Evolutionary conservation across 2,888 invertebrate species (phyloP), one percentile per base, ranked within the genome.

Genomic region (Tenthredo amoena): DNA sequence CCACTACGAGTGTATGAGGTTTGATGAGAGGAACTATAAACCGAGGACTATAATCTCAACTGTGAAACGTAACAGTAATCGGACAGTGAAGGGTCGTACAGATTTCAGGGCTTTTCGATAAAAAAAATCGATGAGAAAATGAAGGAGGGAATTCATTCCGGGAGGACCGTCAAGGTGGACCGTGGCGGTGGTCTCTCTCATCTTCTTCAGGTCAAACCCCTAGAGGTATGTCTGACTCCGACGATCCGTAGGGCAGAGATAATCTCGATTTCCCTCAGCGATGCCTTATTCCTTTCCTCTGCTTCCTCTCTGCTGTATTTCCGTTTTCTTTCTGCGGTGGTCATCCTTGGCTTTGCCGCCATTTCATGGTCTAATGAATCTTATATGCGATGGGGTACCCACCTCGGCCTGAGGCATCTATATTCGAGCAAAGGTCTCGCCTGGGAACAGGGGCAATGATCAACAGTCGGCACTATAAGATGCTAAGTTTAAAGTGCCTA

Each of bases 61-160:
- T 9, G 62, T 26, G 26, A 62, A 62, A 1, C 55, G 1, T 26
- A 62, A 62, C 10, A 10, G 10, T 31, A 31, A 65, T 65, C 26
- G 65, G 34, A 34, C 5, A 68, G 68, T 68, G 68, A 34, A 68
- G 40, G 9, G 0, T 15, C 26, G 26, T 4, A 31, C 1, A 65
- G 65, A 21, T 68, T 34, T 68, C 34, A 34, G 31, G 18, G 1
- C 1, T 34, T 12, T 31, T 18, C 3, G 5, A 68, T 34, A 6
- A 74, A 72, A 0, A 34, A 34, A 40, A 74, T 43, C 74, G 26
- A 72, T 50, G 34, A 37, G 3, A 84, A 58, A 55, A 85, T 85
- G 85, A 85, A 85, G 85, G 85, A 85, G 65, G 85, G 81, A 43
- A 76, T 85, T n/a, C 40, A 81, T 18, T 81, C 85, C 62, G 79